Evolutionary conservation across 2,797 vertebrate species (phyloP), one percentile per base, ranked within the genome.

Genomic region (Microctenopoma stevenorrisi): DNA sequence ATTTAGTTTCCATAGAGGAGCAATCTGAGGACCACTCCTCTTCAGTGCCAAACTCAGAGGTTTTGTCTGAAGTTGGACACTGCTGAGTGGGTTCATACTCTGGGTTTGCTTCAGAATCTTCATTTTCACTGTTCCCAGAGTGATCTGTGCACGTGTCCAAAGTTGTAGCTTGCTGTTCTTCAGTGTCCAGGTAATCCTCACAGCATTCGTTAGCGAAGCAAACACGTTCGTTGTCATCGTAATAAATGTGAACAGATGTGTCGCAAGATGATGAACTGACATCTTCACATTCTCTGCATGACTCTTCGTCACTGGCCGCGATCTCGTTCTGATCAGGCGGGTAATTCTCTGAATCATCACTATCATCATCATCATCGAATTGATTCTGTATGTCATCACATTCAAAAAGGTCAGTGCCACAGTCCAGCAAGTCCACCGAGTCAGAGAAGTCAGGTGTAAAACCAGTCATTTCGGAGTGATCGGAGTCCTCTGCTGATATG

Each of bases 1-100:
- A 92, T 52, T 87, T 91, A 28, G 78, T 88, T 82, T 92, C 89
- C 50, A 72, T 12, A n/a, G 90, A 92, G 1, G 91, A 92, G 72
- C 85, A 89, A 11, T 91, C 88, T 2, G 90, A 92, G 8, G 72
- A 75, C 5, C 62, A 16, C 0, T 93, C 92, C 52, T 92, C 92
- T 72, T 92, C 91, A 0, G 40, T 3, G 54, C 61, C 78, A 57
- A 74, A 77, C 63, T 73, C 77, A 1, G 67, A 79, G 37, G 61
- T 44, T 44, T 63, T 14, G 12, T 88, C 81, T 10, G 67, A 76
- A 15, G 64, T 4, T 16, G 40, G 51, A 59, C 50, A 43, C 5
- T 65, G 40, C 18, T 68, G 61, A 44, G 16, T 50, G 22, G 55
- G 7, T 40, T 87, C 79, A 38, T 37, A 50, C 2, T 81, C 74